Percentiles rank a stretch among this genome's conserved stretches.
Conservation (phyloP, 2,797 vertebrate species). For the Pteropus rufus region DNA sequence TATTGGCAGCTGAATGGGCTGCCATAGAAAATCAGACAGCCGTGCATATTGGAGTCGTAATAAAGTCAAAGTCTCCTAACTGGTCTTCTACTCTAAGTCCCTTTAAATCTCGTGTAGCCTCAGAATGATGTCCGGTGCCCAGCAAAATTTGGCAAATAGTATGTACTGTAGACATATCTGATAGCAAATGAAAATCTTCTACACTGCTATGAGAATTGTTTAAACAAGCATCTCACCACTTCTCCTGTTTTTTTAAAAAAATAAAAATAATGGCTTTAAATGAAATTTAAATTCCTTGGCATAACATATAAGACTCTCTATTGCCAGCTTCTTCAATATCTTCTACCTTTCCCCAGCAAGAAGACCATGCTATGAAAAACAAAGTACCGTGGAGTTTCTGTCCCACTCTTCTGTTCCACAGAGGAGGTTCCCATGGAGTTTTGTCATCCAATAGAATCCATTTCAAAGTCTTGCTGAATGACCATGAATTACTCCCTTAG, state of each 20-base stretch:
- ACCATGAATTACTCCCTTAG: neutral
- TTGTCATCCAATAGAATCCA: neutral
- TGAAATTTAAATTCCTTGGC: neutral
- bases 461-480: neutral
- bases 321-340: neutral
- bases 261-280: neutral
- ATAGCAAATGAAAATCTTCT: neutral
- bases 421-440: neutral
- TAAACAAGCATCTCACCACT: neutral
- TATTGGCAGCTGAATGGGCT: neutral
- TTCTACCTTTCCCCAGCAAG: neutral
- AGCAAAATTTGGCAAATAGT: neutral
- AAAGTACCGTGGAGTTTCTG: neutral
- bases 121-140: neutral
- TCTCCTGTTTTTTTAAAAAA: too few relatives aligned
- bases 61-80: neutral
- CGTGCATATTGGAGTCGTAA: neutral
- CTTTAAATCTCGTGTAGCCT: neutral
- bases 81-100: neutral
- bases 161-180: neutral
- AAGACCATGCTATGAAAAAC: neutral
- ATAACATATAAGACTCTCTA: neutral
- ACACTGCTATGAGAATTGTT: neutral
- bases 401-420: neutral
- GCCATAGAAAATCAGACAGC: neutral